Conservation (phyloP, 2,113 vertebrate genomes). For the Eidolon helvum region DNA sequence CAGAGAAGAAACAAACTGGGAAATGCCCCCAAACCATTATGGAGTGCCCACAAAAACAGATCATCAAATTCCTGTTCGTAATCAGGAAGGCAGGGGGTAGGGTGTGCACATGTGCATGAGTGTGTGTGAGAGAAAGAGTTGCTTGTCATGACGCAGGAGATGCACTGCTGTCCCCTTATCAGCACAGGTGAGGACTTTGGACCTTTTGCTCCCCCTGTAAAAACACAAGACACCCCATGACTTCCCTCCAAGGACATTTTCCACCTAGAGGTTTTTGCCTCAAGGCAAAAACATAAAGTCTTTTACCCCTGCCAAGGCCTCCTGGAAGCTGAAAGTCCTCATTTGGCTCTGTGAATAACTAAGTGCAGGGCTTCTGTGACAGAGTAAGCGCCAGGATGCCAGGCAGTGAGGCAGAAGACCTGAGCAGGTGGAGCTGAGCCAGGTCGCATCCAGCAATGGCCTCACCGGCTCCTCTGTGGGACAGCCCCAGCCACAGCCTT, state of each 20-base stretch:
- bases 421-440: background rate
- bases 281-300: background rate
- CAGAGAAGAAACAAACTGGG: conserved; percentile 43
- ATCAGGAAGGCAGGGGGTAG: background rate
- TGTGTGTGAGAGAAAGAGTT: background rate
- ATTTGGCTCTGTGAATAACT: background rate
- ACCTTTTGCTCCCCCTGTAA: background rate
- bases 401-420: background rate
- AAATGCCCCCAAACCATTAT: background rate
- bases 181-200: background rate
- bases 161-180: background rate
- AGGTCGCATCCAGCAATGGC: accelerated
- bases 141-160: background rate
- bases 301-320: background rate
- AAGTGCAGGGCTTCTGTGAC: background rate
- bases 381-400: accelerated
- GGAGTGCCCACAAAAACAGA: conserved; percentile 44
- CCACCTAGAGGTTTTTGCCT: background rate
- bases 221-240: background rate
- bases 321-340: background rate
- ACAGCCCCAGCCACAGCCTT: background rate
- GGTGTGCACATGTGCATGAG: background rate
- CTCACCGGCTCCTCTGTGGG: accelerated
- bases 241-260: background rate
- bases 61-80: conserved; percentile 47